A percentile compares a stretch with the other conserved stretches of the same genome.
phyloP scores from a whole-genome alignment of 2,113 vertebrate genomes.

The Nothobranchius furzeri region DNA sequence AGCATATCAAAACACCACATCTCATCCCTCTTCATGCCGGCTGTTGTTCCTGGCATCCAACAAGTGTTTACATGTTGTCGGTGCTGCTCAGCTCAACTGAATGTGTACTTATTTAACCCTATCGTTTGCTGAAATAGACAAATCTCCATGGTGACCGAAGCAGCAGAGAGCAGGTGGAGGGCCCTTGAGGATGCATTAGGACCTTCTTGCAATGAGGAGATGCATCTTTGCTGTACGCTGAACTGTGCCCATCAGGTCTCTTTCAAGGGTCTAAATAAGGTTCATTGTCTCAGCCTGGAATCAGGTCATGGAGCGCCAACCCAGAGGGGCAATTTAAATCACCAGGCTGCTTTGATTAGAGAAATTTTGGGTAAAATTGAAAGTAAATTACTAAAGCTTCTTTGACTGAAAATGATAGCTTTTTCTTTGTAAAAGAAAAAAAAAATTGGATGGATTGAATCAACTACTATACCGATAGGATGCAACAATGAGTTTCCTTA shows the following conservation, averaged over 20 bases:
- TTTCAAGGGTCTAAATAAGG: slow-evolving; percentile 32
- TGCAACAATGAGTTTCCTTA: not conserved
- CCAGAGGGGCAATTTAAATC: slow-evolving; percentile 2
- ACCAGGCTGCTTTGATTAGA: not conserved
- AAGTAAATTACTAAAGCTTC: not conserved
- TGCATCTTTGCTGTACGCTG: slow-evolving; percentile 54
- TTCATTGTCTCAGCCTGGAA: slow-evolving; percentile 24
- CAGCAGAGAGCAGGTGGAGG: slow-evolving; percentile 59
- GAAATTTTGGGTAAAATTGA: not conserved
- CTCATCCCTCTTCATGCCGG: slow-evolving; percentile 32
- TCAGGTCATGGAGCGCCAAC: not conserved
- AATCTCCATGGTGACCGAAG: slow-evolving; percentile 69
- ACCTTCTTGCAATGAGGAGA: slow-evolving; percentile 51
- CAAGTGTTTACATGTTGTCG: slow-evolving; percentile 70
- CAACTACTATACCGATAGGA: not conserved
- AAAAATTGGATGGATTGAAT: not conserved
- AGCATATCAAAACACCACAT: slow-evolving; percentile 68
- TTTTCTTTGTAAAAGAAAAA: not conserved
- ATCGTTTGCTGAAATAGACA: slow-evolving; percentile 57
- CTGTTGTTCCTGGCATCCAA: slow-evolving; percentile 56
- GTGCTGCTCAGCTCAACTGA: slow-evolving; percentile 47
- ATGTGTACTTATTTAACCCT: slow-evolving; percentile 66
- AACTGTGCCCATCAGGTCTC: slow-evolving; percentile 34
- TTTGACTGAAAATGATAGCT: not conserved
- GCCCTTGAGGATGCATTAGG: slow-evolving; percentile 74